Conservation (phyloP, 2,797 vertebrate genomes). For the Perodicticus potto region DNA sequence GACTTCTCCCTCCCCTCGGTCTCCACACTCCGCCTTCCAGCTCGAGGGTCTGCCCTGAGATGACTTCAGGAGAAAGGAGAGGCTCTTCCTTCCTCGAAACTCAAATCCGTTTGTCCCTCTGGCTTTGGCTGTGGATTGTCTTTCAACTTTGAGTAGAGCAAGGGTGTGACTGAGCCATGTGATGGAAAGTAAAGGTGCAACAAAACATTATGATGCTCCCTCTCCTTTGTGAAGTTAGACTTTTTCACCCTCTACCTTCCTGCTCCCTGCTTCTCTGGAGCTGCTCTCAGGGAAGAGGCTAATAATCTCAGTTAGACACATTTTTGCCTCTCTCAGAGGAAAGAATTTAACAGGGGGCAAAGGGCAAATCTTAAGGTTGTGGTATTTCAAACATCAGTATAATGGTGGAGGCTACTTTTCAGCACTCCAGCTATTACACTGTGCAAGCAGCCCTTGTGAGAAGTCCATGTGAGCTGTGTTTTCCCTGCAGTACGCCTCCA, state of each 20-base stretch:
- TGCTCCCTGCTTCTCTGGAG: background rate
- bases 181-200: background rate
- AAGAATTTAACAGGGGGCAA: background rate
- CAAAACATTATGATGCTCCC: background rate
- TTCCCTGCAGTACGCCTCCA: background rate
- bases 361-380: background rate
- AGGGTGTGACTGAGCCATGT: background rate
- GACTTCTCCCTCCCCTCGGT: background rate
- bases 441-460: background rate
- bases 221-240: background rate
- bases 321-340: background rate
- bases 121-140: background rate
- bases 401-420: background rate
- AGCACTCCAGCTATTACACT: background rate
- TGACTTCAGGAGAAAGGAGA: background rate
- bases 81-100: background rate
- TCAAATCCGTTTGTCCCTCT: background rate
- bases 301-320: background rate
- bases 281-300: background rate
- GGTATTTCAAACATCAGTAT: background rate
- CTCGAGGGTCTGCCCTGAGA: background rate
- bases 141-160: background rate
- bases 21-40: background rate
- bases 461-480: background rate
- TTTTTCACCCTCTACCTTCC: background rate